These are phyloP conservation scores for Falcaria lacertinaria DNA, from an alignment of 2,888 invertebrate genomes.

Conservation along the genomic window DNA sequence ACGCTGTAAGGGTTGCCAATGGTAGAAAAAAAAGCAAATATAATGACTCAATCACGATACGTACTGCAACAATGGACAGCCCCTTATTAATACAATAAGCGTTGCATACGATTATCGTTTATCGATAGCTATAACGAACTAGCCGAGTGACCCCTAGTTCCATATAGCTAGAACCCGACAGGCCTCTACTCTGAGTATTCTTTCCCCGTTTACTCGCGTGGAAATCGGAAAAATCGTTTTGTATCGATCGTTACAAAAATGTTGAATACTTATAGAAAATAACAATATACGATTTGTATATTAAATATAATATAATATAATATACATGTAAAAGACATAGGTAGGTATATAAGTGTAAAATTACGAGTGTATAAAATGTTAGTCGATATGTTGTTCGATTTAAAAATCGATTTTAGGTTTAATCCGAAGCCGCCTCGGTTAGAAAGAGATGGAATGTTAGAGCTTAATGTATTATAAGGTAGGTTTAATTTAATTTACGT, in stretches of 20 bases:
- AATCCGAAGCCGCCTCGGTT: slow-evolving; percentile 46
- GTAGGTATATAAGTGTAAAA: neutral
- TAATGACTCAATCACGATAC: slow-evolving; percentile 73
- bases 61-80: slow-evolving; percentile 75
- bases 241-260: neutral
- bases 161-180: slow-evolving; percentile 37
- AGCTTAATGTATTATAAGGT: slow-evolving; percentile 57
- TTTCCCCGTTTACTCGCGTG: slow-evolving; percentile 12
- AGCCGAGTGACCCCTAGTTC: slow-evolving; percentile 35
- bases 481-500: slow-evolving; percentile 18
- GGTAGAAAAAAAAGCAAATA: slow-evolving; percentile 21
- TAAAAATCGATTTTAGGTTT: slow-evolving; percentile 22
- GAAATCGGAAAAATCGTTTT: neutral
- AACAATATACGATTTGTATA: neutral
- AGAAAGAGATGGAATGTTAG: slow-evolving; percentile 55
- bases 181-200: slow-evolving; percentile 37
- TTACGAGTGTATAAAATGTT: neutral
- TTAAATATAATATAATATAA: neutral
- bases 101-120: slow-evolving; percentile 76
- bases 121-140: slow-evolving; percentile 54
- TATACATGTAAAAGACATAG: neutral
- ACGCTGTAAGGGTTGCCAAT: slow-evolving; percentile 34
- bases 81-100: slow-evolving; percentile 79
- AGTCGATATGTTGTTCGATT: slow-evolving; percentile 6
- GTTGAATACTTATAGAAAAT: neutral